A percentile compares a stretch with the other conserved stretches of the same genome.
Evolutionary conservation across 2,113 vertebrate species (phyloP).

Genomic region (Scartelaos histophorus): DNA sequence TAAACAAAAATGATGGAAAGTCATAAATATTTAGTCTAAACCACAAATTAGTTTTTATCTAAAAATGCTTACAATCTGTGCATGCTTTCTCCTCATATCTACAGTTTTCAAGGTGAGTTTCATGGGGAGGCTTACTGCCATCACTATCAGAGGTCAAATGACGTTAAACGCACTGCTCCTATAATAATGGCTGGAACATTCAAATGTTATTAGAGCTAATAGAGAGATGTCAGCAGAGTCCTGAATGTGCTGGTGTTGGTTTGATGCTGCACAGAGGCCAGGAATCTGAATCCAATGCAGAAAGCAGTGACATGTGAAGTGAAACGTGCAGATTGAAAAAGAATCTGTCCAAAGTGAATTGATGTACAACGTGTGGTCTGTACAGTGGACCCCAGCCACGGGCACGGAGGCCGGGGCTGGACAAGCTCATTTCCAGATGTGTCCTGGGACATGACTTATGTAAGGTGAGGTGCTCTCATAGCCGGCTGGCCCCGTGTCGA

Average conservation of each 20-base stretch:
- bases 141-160: slow-evolving; percentile 7
- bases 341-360: slow-evolving; percentile 40
- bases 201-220: slow-evolving; percentile 18
- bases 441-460: slow-evolving; percentile 50
- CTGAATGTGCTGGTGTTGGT: slow-evolving; percentile 23
- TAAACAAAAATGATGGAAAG: background rate
- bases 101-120: background rate
- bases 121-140: background rate
- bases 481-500: slow-evolving; percentile 40
- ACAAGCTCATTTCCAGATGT: slow-evolving; percentile 64
- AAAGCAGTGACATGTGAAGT: slow-evolving; percentile 44
- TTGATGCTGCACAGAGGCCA: slow-evolving; percentile 38
- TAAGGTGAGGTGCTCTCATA: slow-evolving; percentile 49
- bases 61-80: background rate
- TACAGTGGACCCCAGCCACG: slow-evolving; percentile 25
- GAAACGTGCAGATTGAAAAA: slow-evolving; percentile 44
- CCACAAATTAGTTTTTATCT: background rate
- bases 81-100: background rate
- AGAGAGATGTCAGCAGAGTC: slow-evolving; percentile 19
- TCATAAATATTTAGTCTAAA: background rate
- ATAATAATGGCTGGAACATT: slow-evolving; percentile 15
- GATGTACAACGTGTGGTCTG: slow-evolving; percentile 55
- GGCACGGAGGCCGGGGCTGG: slow-evolving; percentile 42
- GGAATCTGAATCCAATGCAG: slow-evolving; percentile 26
- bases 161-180: slow-evolving; percentile 1